phyloP scores from a whole-genome alignment of 2,797 vertebrate species.

The Falco novaeseelandiae region DNA sequence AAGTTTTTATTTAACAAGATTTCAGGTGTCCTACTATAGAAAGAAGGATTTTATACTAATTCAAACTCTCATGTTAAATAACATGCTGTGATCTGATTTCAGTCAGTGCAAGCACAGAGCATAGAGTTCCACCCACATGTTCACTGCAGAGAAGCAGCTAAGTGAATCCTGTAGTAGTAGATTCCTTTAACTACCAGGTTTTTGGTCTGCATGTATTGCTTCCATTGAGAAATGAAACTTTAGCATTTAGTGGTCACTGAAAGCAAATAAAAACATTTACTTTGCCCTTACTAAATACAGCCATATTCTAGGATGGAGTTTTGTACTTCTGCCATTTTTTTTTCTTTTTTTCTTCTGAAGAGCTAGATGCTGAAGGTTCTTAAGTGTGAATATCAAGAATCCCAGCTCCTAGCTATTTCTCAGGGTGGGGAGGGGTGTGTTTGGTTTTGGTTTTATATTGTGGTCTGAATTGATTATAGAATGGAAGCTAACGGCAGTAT shows the following conservation, averaged over 20 bases:
- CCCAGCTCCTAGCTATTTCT: not conserved
- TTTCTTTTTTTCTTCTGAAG: not conserved
- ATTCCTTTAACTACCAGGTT: not conserved
- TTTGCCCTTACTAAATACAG: not conserved
- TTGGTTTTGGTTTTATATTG: not conserved
- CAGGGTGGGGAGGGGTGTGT: not conserved
- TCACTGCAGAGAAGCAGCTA: not conserved
- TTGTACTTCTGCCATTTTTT: not conserved
- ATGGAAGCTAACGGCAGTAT: not conserved
- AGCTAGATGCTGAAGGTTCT: not conserved
- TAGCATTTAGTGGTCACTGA: not conserved
- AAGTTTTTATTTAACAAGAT: not conserved
- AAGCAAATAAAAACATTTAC: not conserved
- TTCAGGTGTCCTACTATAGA: not conserved
- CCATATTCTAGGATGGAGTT: not conserved
- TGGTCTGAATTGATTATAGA: not conserved
- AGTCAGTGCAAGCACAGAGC: not conserved
- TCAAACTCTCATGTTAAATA: not conserved
- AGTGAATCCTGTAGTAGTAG: not conserved
- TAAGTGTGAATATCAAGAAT: not conserved
- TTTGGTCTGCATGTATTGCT: not conserved
- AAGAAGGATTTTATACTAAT: not conserved
- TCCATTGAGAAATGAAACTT: not conserved
- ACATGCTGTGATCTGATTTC: not conserved
- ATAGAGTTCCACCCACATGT: accelerated